phyloP scores from a whole-genome alignment of 2,113 vertebrate genomes.

The Elephas maximus region DNA sequence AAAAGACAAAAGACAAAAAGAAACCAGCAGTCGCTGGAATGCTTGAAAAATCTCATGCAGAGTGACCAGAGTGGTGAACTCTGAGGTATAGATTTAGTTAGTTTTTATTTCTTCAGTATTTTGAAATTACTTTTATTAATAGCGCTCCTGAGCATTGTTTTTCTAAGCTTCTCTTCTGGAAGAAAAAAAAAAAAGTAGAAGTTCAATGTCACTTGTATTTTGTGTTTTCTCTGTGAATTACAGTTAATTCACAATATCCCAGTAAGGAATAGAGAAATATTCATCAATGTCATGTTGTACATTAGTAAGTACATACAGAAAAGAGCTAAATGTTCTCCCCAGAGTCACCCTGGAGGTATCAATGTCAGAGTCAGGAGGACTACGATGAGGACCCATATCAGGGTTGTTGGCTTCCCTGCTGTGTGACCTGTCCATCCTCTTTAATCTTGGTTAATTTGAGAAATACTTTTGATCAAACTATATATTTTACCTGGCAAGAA shows the following conservation, averaged over 20 bases:
- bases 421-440: neutral
- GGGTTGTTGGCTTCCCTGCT: neutral
- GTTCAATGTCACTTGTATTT: neutral
- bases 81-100: neutral
- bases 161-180: neutral
- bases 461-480: neutral
- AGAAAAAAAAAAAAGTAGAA: neutral
- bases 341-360: neutral
- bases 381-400: neutral
- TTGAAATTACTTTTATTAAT: constrained; percentile 5
- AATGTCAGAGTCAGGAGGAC: neutral
- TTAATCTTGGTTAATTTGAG: constrained; percentile 58
- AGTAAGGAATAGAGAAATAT: neutral
- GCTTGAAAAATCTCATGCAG: neutral
- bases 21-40: neutral
- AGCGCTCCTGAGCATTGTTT: neutral
- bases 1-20: neutral
- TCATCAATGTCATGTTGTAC: neutral
- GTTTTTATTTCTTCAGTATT: neutral
- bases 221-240: neutral
- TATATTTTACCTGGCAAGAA: constrained; percentile 38
- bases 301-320: neutral
- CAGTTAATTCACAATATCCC: neutral
- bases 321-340: neutral
- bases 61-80: rapidly evolving